Base-by-base conservation (phyloP, 2,888 invertebrate species). In the Zhuqinia jingwanae region DNA sequence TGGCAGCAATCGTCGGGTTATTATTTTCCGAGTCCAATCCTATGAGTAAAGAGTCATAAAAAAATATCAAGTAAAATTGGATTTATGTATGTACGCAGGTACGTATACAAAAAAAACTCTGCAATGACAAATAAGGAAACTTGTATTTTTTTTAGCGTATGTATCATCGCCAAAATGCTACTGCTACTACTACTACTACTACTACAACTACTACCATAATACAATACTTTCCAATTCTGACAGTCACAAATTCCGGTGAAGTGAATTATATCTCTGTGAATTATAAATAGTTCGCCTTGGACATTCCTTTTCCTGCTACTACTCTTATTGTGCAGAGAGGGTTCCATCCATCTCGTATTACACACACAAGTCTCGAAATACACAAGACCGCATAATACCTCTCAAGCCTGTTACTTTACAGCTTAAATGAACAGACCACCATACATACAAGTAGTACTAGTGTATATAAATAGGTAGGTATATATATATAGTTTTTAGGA, bases 331-430 rank as follows among this genome's bases (percentile, higher is more conserved):
- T 68, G 68, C 3, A n/a, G n/a, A n/a, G n/a, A n/a, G n/a, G 45
- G 45, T 47, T 68, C 22, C 45, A 47, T 22, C 11, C 68, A 15
- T 42, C 68, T 68, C 68, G 22, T 20, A 45, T 68, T 68, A 25
- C 68, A 50, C 50, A 25, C 68, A 50, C 50, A 47, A 22, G 47
- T 22, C 68, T 68, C 68, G 20, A 15, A 47, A 42, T 68, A 68
- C 20, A 68, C 42, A 68, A 22, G 2, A 68, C 45, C 68, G 22
- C 68, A 45, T 68, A 68, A 68, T 68, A 47, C 68, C 68, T 68
- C 22, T 45, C 22, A 68, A 68, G 68, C 68, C 68, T 22, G 68
- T 68, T 68, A 68, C 68, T 68, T 68, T 68, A 68, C 45, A 47
- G 68, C 68, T 68, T 68, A 47, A 68, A 68, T 47, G 42, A 47